Conservation (phyloP, 1,140 invertebrate genomes). For the Araneus ventricosus region DNA sequence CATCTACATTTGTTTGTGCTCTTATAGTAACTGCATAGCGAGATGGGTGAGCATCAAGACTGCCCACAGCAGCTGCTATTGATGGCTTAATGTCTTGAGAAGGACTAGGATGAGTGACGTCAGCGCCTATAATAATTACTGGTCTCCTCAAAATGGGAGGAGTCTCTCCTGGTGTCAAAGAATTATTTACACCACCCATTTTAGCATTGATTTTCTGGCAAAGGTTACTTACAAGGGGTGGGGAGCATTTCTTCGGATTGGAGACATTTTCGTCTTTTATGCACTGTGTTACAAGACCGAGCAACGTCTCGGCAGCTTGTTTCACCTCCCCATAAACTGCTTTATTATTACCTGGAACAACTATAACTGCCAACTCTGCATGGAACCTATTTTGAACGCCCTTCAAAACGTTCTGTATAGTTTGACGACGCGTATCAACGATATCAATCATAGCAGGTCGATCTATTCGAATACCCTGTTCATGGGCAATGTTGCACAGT, state of each 20-base stretch:
- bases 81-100: conserved; percentile 82
- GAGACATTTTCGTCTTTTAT: conserved; percentile 84
- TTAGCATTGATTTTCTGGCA: conserved; percentile 92
- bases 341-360: conserved; percentile 52
- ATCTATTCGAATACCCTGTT: conserved; percentile 43
- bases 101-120: conserved; percentile 89
- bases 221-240: conserved; percentile 86
- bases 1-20: conserved; percentile 74
- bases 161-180: conserved; percentile 63
- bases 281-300: conserved; percentile 91
- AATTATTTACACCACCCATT: conserved; percentile 88
- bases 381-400: neutral
- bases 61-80: conserved; percentile 86
- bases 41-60: conserved; percentile 71
- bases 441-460: neutral
- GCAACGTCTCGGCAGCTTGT: conserved; percentile 86
- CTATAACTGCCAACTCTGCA: conserved; percentile 51
- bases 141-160: conserved; percentile 79
- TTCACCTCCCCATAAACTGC: conserved; percentile 83
- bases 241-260: conserved; percentile 77
- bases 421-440: neutral
- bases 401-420: neutral
- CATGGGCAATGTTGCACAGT: conserved; percentile 6
- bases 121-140: conserved; percentile 89
- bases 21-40: conserved; percentile 74